Conservation (phyloP, 2,113 vertebrate species). For the Paramisgurnus dabryanus region DNA sequence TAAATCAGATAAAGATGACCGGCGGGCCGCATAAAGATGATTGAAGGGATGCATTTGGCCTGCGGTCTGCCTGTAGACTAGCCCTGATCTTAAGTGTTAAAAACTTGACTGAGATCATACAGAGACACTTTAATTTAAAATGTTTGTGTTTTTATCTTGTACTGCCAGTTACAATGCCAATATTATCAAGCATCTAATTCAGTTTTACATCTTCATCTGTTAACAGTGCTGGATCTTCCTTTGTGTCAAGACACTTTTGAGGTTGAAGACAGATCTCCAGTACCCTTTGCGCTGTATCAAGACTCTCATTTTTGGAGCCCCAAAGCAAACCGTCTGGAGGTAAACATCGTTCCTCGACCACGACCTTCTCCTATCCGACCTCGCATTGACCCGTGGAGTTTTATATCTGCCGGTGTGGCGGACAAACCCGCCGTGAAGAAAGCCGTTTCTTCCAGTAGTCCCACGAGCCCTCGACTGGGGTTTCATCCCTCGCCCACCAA, state of each 20-base stretch:
- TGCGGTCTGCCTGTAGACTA: too few relatives aligned
- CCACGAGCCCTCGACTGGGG: constrained; percentile 60
- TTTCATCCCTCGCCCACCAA: constrained; percentile 80
- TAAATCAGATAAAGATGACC: too few relatives aligned
- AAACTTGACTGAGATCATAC: too few relatives aligned
- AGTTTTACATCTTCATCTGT: not conserved
- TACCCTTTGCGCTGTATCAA: constrained; percentile 65
- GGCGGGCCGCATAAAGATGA: too few relatives aligned
- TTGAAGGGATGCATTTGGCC: too few relatives aligned
- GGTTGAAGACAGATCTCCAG: constrained; percentile 59
- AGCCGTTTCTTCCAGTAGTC: constrained; percentile 54
- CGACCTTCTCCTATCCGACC: constrained; percentile 83
- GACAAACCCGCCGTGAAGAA: constrained; percentile 56
- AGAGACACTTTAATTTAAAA: too few relatives aligned
- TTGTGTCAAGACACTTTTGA: constrained; percentile 73
- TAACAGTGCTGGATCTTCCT: constrained; percentile 67
- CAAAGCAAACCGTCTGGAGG: constrained; percentile 74
- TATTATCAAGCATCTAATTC: too few relatives aligned
- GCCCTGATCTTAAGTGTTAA: too few relatives aligned
- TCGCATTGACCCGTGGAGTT: constrained; percentile 89
- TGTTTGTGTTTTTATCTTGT: too few relatives aligned
- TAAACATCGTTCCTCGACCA: constrained; percentile 82
- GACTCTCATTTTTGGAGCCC: constrained; percentile 77
- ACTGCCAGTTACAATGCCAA: too few relatives aligned
- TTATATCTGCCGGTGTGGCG: constrained; percentile 75